Conservation (phyloP, 2,888 invertebrate genomes). For the Thereva unica region DNA sequence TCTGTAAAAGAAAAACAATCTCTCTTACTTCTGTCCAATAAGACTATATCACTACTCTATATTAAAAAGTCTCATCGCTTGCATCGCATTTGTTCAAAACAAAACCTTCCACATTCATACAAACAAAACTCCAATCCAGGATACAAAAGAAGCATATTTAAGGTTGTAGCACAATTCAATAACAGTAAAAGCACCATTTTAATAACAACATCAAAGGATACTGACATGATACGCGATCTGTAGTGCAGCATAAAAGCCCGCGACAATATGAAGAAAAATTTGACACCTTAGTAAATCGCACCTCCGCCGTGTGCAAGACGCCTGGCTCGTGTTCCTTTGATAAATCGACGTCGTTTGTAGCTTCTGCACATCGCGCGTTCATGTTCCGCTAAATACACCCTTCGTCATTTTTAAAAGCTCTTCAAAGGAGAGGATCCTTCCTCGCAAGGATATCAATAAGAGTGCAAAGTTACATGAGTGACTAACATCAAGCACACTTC, state of each 20-base stretch:
- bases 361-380: constrained; percentile 12
- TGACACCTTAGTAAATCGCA: too few relatives aligned
- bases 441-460: background rate
- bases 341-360: constrained; percentile 24
- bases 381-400: constrained; percentile 21
- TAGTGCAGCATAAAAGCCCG: too few relatives aligned
- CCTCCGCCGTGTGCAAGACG: background rate
- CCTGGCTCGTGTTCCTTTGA: constrained; percentile 17
- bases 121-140: too few relatives aligned
- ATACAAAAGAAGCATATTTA: background rate
- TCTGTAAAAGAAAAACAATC: too few relatives aligned
- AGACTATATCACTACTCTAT: too few relatives aligned
- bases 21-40: too few relatives aligned
- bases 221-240: too few relatives aligned
- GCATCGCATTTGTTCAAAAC: too few relatives aligned
- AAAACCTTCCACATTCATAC: too few relatives aligned
- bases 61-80: too few relatives aligned
- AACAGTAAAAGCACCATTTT: constrained; percentile 16
- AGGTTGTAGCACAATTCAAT: constrained; percentile 8
- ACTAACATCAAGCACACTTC: too few relatives aligned
- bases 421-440: constrained; percentile 6
- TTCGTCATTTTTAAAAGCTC: constrained; percentile 23
- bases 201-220: constrained; percentile 4
- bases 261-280: too few relatives aligned
- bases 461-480: background rate